phyloP scores from a whole-genome alignment of 2,797 vertebrate genomes.

The Tangara arthus region DNA sequence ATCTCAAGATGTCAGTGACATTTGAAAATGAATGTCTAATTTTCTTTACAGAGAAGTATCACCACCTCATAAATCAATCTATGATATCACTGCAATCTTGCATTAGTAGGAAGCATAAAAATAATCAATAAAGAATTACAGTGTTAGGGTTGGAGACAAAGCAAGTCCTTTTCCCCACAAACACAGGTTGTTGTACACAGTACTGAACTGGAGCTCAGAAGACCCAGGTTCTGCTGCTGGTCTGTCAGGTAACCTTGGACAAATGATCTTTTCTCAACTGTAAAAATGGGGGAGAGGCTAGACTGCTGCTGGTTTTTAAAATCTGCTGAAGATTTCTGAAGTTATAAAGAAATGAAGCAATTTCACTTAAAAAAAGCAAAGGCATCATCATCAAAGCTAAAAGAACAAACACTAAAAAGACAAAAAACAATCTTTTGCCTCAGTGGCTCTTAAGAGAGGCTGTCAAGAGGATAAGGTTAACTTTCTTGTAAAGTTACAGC shows the following conservation, averaged over 20 bases:
- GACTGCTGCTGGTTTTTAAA: not conserved
- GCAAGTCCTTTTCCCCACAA: not conserved
- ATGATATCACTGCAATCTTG: not conserved
- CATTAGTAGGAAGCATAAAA: not conserved
- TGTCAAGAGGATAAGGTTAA: conserved; percentile 13
- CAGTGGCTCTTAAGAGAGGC: not conserved
- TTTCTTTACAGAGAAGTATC: not conserved
- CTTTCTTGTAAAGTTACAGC: not conserved
- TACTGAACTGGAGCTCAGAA: not conserved
- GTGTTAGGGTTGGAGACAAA: not conserved
- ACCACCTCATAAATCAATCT: not conserved
- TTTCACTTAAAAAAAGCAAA: not conserved
- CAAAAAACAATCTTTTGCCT: not conserved
- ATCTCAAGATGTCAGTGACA: not conserved
- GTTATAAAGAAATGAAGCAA: not conserved
- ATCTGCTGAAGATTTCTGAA: not conserved
- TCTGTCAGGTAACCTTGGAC: not conserved
- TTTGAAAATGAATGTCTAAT: not conserved
- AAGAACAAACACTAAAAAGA: not conserved
- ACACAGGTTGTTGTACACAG: not conserved
- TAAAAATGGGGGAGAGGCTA: not conserved
- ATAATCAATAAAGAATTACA: not conserved
- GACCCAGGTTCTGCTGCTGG: not conserved
- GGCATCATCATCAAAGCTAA: not conserved
- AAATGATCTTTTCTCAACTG: not conserved